Evolutionary conservation across 2,113 vertebrate species (phyloP).

Genomic region (Bos javanicus): DNA sequence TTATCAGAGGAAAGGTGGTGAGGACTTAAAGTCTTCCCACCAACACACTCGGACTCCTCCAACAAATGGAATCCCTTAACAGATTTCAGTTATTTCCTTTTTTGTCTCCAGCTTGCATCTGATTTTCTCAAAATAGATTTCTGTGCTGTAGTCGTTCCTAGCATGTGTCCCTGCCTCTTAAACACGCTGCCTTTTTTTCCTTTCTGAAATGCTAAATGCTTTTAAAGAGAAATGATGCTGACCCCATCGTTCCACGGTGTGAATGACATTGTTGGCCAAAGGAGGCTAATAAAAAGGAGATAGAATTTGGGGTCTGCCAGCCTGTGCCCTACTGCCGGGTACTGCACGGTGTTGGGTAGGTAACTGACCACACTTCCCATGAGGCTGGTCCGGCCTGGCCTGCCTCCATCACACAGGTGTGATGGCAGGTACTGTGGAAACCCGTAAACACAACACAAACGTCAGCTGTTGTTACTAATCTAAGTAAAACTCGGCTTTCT

Average conservation of each 20-base stretch:
- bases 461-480: too few relatives aligned
- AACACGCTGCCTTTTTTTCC: neutral
- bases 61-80: accelerated
- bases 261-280: accelerated
- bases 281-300: neutral
- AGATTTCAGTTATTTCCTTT: neutral
- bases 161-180: neutral
- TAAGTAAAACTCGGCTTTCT: neutral
- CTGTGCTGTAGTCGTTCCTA: too few relatives aligned
- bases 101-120: neutral
- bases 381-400: neutral
- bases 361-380: accelerated
- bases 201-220: neutral
- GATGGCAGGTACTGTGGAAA: accelerated
- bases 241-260: accelerated
- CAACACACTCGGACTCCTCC: accelerated
- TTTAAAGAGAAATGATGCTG: accelerated
- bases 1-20: neutral
- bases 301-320: accelerated
- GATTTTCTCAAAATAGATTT: too few relatives aligned
- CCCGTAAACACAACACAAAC: accelerated
- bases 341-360: accelerated
- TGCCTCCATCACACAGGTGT: accelerated
- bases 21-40: accelerated
- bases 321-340: accelerated